Percentiles rank a stretch among this genome's conserved stretches.
Evolutionary conservation across 2,113 vertebrate genomes (phyloP).

Genomic region (Eretmochelys imbricata): DNA sequence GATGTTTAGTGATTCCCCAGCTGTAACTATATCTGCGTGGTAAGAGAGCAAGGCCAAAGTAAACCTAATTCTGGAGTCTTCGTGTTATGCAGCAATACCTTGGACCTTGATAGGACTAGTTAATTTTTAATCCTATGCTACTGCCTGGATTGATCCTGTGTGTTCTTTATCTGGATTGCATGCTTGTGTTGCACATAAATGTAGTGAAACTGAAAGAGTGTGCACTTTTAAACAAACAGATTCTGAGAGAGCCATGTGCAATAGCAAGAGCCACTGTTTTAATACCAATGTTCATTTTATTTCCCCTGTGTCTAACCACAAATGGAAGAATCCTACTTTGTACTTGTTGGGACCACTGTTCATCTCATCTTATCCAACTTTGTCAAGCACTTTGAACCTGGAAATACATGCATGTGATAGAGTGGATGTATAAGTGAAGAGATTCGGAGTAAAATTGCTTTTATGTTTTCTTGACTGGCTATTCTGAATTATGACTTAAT

Average conservation of each 20-base stretch:
- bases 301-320: background rate
- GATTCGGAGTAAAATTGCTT: background rate
- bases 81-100: background rate
- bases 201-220: background rate
- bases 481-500: background rate
- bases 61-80: background rate
- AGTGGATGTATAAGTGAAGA: background rate
- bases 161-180: background rate
- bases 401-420: background rate
- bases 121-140: background rate
- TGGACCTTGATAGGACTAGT: background rate
- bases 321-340: background rate
- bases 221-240: background rate
- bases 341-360: background rate
- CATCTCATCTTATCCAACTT: background rate
- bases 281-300: background rate
- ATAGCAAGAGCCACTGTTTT: background rate
- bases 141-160: background rate
- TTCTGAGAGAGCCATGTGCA: background rate
- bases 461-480: background rate
- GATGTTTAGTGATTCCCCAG: background rate
- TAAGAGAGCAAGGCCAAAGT: background rate
- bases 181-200: background rate
- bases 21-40: background rate
- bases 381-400: background rate